A percentile compares a stretch with the other conserved stretches of the same genome.
These are phyloP conservation scores for Amia ocellicauda DNA, from an alignment of 2,113 vertebrate species.

Conservation along the genomic window DNA sequence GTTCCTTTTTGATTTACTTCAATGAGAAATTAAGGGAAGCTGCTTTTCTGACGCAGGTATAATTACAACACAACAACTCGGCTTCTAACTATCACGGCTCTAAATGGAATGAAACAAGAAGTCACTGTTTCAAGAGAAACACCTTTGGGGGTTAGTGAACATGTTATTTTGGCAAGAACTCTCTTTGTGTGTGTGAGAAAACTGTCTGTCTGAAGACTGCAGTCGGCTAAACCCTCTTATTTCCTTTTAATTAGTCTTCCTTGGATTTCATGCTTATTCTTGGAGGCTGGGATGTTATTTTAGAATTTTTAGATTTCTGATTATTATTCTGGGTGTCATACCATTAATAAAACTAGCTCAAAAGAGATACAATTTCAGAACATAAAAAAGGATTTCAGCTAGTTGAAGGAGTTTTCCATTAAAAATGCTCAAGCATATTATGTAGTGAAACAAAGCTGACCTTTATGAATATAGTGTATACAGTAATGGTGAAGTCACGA, in stretches of 20 bases:
- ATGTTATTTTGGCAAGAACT: neutral
- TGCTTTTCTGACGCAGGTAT: neutral
- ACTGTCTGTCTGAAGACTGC: neutral
- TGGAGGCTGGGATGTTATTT: too few species aligned
- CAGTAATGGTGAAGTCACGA: too few species aligned
- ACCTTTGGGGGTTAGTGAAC: neutral
- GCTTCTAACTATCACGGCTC: neutral
- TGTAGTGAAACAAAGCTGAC: too few species aligned
- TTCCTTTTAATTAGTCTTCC: neutral
- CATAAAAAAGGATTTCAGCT: too few species aligned
- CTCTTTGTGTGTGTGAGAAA: neutral
- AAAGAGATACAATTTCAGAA: too few species aligned
- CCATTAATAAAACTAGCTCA: too few species aligned
- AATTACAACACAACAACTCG: neutral
- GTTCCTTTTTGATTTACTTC: neutral
- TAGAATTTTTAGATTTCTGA: neutral
- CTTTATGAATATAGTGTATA: too few species aligned
- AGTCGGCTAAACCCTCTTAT: neutral
- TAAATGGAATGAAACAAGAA: conserved; percentile 3
- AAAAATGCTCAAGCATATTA: too few species aligned
- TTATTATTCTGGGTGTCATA: too few species aligned
- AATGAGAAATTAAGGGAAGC: conserved; percentile 1
- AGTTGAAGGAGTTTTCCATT: too few species aligned
- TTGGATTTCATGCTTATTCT: neutral
- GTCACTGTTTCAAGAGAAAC: neutral